Percentiles rank a stretch among this genome's conserved stretches.
phyloP scores from a whole-genome alignment of 2,888 invertebrate species.

The Chalcosyrphus nemorum region DNA sequence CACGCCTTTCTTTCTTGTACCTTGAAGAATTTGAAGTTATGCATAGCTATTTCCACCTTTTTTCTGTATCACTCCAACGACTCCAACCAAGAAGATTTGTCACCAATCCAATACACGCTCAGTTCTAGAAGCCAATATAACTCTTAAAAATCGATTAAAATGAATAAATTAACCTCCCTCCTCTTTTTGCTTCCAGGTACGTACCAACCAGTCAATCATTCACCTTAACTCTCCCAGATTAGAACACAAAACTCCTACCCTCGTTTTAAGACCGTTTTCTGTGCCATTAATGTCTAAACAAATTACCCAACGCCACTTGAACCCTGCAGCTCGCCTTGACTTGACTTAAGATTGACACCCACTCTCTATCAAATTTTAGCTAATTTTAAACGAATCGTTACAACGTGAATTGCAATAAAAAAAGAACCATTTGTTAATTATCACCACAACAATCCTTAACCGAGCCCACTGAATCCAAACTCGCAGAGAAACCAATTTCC shows the following conservation, averaged over 20 bases:
- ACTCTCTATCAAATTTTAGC: constrained; percentile 50
- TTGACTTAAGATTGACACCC: constrained; percentile 62
- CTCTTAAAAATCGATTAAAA: background rate
- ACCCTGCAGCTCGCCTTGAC: constrained; percentile 26
- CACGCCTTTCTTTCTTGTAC: too few species aligned
- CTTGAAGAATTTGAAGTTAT: too few species aligned
- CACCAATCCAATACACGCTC: too few species aligned
- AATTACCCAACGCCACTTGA: constrained; percentile 53
- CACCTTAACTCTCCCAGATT: background rate
- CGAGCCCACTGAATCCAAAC: constrained; percentile 1
- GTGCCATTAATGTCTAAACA: constrained; percentile 35
- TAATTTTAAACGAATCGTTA: constrained; percentile 51
- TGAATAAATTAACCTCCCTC: background rate
- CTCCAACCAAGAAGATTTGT: too few species aligned
- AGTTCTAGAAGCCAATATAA: too few species aligned
- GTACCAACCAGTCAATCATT: background rate
- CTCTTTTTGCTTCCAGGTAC: constrained; percentile 19
- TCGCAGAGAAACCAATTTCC: constrained; percentile 48
- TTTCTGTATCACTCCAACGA: too few species aligned
- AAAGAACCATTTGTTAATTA: constrained; percentile 50
- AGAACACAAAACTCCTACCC: background rate
- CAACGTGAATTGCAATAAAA: constrained; percentile 35
- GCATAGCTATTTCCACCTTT: too few species aligned
- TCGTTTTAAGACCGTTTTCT: background rate
- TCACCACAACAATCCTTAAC: constrained; percentile 7